A percentile compares a stretch with the other conserved stretches of the same genome.
phyloP scores from a whole-genome alignment of 1,140 invertebrate genomes.

The Nephila pilipes region DNA sequence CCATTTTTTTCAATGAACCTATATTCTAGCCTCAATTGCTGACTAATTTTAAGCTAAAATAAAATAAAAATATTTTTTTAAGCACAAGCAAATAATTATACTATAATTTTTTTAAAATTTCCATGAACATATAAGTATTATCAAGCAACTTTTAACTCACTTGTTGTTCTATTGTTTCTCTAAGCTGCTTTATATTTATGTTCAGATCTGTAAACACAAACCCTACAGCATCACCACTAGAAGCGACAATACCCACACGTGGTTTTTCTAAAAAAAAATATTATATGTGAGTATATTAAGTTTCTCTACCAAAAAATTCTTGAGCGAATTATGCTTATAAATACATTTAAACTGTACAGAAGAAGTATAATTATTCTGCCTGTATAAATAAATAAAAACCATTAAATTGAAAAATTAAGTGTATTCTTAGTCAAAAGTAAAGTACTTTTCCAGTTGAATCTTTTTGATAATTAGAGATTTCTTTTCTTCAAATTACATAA shows the following conservation, averaged over 20 bases:
- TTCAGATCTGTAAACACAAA: slow-evolving; percentile 80
- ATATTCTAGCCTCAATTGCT: slow-evolving; percentile 75
- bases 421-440: no score
- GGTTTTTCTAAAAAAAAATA: slow-evolving; percentile 79
- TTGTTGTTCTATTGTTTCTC: slow-evolving; percentile 79
- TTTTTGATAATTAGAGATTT: no score
- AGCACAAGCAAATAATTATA: neutral
- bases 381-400: no score
- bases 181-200: slow-evolving; percentile 77
- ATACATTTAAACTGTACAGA: neutral
- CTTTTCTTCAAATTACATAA: no score
- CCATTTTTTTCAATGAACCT: slow-evolving; percentile 80
- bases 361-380: no score
- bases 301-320: neutral
- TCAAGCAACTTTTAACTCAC: slow-evolving; percentile 66
- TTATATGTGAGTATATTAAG: neutral
- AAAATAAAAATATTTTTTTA: slow-evolving; percentile 21
- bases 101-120: neutral
- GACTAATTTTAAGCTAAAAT: slow-evolving; percentile 74
- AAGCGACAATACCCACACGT: slow-evolving; percentile 79
- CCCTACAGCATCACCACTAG: slow-evolving; percentile 79
- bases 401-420: no score
- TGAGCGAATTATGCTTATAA: neutral
- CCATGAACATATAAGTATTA: neutral
- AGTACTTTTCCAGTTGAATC: no score